Base-by-base conservation (phyloP, 2,113 vertebrate species). In the Leuciscus idus region DNA sequence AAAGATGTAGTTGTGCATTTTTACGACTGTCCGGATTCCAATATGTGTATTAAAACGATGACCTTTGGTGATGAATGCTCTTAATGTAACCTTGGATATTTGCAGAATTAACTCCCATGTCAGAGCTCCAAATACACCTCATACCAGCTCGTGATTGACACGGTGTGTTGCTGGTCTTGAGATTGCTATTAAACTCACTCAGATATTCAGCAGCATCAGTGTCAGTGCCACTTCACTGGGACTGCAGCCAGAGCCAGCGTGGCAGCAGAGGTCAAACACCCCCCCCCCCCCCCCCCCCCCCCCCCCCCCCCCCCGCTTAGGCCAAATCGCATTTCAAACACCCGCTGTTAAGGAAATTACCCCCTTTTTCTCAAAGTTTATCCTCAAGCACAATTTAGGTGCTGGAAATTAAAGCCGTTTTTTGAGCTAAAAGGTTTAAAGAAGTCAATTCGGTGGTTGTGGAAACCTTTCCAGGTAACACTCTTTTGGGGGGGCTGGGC, bases 181-280 rank as follows among this genome's bases (percentile, higher is more conserved):
- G 74, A 75, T 87, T 86, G 55, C 75, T 86, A 89, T 85, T 84
- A 89, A 87, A 87, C 75, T 77, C 78, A 87, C 87, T 87, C 84
- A 84, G 80, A 79, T 84, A 74, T 85, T 83, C 83, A 80, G 57
- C 79, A 83, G 48, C 79, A 80, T 85, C 74, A 61, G 73, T 79
- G 83, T 85, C 88, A 82, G 15, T 77, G 72, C 23, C 61, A 78
- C 66, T 84, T 88, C 64, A 72, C 77, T 21, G 72, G 33, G 78
- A 61, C 78, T n/a, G 73, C 66, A 87, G 84, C 83, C 85, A 50
- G 64, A 85, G 79, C 52, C 82, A 61, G 66, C 28, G 39, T 72
- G 81, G 64, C 68, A 83, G 83, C 84, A 79, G 62, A 89, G 83
- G 84, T 89, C 88, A 83, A 66, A 78, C 79, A 64, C 46, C 50